Percentiles rank a stretch among this genome's conserved stretches.
These are phyloP conservation scores for Percopsis transmontana DNA, from an alignment of 2,113 vertebrate genomes.

Conservation along the genomic window DNA sequence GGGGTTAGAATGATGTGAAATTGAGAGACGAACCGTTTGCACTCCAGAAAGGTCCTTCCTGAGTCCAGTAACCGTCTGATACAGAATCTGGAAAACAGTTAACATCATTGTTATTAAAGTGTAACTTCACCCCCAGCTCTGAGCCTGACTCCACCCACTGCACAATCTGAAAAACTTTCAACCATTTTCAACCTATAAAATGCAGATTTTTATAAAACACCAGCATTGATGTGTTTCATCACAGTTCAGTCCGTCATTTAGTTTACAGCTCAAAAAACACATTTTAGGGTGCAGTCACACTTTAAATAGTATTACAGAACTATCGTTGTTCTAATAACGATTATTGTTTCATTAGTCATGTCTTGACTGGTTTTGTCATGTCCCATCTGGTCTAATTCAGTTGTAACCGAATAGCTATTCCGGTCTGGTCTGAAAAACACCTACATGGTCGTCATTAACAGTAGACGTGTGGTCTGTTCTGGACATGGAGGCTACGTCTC, in stretches of 20 bases:
- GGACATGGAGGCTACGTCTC: conserved; percentile 84
- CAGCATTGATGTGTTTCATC: no score
- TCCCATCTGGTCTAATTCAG: background rate
- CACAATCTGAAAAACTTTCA: background rate
- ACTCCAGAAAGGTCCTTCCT: conserved; percentile 95
- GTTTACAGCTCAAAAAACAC: no score
- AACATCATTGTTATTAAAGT: conserved; percentile 25
- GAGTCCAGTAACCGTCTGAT: conserved; percentile 92
- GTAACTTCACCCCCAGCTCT: no score
- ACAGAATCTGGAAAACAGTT: conserved; percentile 83
- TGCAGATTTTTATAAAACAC: no score
- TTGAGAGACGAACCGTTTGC: conserved; percentile 81
- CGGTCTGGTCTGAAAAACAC: background rate
- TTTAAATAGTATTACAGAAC: no score
- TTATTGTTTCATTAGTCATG: no score
- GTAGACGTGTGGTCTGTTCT: conserved; percentile 76
- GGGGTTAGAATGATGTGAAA: background rate
- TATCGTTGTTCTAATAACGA: no score
- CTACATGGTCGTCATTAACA: conserved; percentile 85
- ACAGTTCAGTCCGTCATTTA: no score
- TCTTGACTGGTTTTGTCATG: no score
- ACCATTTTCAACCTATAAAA: background rate
- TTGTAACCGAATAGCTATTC: background rate
- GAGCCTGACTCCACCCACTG: no score
- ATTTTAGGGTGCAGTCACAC: background rate